Percentiles rank a stretch among this genome's conserved stretches.
Conservation (phyloP, 2,888 invertebrate species). For the Stratiomys singularior region DNA sequence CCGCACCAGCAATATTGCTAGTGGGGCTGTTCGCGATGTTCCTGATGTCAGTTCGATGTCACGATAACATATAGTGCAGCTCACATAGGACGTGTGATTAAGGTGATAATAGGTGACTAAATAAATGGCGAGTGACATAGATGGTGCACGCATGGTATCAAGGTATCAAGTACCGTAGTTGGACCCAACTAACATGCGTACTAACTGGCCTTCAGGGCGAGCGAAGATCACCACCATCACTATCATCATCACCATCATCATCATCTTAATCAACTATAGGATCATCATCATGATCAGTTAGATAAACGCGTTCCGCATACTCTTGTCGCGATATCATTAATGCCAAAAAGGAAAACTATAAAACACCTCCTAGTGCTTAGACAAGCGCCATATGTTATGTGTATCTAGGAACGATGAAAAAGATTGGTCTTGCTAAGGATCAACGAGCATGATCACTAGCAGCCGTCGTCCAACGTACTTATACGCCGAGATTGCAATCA, state of each 20-base stretch:
- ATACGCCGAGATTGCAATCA: slow-evolving; percentile 13
- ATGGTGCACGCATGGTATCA: neutral
- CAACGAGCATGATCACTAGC: neutral
- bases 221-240: too few relatives aligned
- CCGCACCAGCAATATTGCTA: neutral
- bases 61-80: slow-evolving; percentile 1
- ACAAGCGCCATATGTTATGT: slow-evolving; percentile 28
- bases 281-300: neutral
- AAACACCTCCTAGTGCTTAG: neutral
- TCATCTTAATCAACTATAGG: neutral
- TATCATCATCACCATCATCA: neutral
- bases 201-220: too few relatives aligned
- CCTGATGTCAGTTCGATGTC: slow-evolving; percentile 6
- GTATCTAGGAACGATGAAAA: neutral
- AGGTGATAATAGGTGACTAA: slow-evolving; percentile 38
- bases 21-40: too few relatives aligned
- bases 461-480: neutral
- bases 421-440: neutral
- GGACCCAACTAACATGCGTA: too few relatives aligned
- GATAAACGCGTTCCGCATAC: slow-evolving; percentile 25
- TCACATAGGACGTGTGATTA: slow-evolving; percentile 4
- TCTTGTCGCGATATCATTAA: neutral
- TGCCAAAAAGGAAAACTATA: slow-evolving; percentile 1
- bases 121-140: neutral
- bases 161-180: too few relatives aligned